Percentiles rank a stretch among this genome's conserved stretches.
phyloP scores from a whole-genome alignment of 2,113 vertebrate genomes.

The Panthera uncia region DNA sequence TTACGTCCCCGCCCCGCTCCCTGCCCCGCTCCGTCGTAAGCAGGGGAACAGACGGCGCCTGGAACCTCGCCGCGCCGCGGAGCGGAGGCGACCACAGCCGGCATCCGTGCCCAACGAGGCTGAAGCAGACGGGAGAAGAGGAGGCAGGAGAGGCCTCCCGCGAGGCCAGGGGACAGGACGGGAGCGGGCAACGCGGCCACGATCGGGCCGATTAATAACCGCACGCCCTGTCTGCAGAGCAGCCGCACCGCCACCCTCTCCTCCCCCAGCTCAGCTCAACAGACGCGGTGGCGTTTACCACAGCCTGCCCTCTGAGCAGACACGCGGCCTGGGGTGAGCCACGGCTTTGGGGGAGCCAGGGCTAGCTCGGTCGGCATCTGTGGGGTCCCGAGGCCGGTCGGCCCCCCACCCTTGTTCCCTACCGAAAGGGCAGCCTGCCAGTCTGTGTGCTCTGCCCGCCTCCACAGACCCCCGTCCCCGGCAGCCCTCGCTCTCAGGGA shows the following conservation, averaged over 20 bases:
- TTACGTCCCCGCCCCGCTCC: fast-evolving
- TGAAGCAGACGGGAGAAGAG: neutral
- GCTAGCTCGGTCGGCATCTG: neutral
- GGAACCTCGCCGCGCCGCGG: neutral
- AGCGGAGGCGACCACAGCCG: too few species aligned
- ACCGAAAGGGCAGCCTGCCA: neutral
- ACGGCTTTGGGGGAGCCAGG: neutral
- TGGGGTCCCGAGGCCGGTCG: neutral
- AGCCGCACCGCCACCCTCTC: neutral
- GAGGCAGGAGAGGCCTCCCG: neutral
- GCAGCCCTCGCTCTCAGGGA: neutral
- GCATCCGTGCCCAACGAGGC: neutral
- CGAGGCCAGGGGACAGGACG: neutral
- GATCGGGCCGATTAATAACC: neutral
- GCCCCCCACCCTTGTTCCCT: neutral
- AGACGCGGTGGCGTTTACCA: neutral
- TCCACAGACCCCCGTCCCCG: neutral
- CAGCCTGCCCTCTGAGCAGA: neutral
- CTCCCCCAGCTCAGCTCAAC: too few species aligned
- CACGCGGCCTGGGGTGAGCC: neutral
- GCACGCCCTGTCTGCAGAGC: neutral
- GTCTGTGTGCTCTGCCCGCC: neutral
- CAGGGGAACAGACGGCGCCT: neutral
- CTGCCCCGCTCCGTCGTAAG: neutral
- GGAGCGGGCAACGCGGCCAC: too few species aligned